Base-by-base conservation (phyloP, 2,797 vertebrate genomes). In the Knipowitschia caucasica region DNA sequence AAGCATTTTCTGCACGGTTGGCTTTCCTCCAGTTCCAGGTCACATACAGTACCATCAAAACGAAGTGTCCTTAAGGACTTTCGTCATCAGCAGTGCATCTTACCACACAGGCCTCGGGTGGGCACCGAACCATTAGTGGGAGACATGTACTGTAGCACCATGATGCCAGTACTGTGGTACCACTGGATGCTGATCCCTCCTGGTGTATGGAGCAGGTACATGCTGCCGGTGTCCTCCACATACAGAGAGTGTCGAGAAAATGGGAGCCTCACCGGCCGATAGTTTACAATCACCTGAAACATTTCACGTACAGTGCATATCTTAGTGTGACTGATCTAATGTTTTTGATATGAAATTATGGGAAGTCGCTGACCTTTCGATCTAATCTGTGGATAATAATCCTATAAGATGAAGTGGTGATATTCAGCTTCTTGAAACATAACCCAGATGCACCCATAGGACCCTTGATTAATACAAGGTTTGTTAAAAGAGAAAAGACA, bases 111-210 rank as follows among this genome's bases (percentile, higher is more conserved):
- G 56, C 96, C 97, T 84, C 92, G 92, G 59, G 95, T 96, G 56
- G 86, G 82, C 36, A 85, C 78, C 0, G 92, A 92, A 29, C 85
- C 79, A 60, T 93, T 94, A 60, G 84, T 83, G 8, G 86, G 83
- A 9, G 84, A 56, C 7, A 88, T 89, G 56, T 95, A 96, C 69
- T 96, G 94, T 71, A 98, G 87, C 20, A 98, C 94, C 80, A 96
- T 90, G 77, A 99, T 94, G 46, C 96, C 97, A 1, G 97, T 99
- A 78, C 96, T 81, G 58, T 98, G 97, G 85, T 97, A 93, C 97
- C 97, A 99, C 70, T 95, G 96, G 70, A 98, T 92, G 70, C 80
- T 92, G 40, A 99, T 84, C 9, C 94, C 93, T 20, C 92, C 89
- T 31, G 96, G 94, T 17, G 96, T 98, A 27, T 91, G 89, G 69